Base-by-base conservation (phyloP, 1,140 invertebrate species). In the Arctopsyche grandis region DNA sequence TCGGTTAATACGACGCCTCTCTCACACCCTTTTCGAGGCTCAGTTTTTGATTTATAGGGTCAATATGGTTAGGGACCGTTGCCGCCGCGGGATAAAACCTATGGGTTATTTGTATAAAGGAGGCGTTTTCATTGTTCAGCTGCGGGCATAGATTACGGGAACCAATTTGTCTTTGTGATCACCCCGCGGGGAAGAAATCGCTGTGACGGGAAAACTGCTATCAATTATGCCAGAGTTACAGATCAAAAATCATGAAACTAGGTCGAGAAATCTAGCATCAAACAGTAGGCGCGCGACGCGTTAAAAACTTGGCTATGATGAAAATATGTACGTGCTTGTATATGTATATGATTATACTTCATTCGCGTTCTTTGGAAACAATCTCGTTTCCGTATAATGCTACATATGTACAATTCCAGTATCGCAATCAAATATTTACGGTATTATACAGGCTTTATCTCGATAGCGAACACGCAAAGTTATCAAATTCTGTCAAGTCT, bases 31-130 rank as follows among this genome's bases (percentile, higher is more conserved):
- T 9, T 21, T 14, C 9, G 14, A 38, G 69, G 69, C n/a, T 71
- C 69, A 48, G 43, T 29, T 46, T 78, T 70, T 78, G 66, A 78
- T 78, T 78, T 78, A 78, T 78, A 44, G 69, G 77, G 77, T 78
- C 77, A 78, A 78, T 78, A 78, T 48, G 77, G 77, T 19, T 43
- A 16, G 60, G 43, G 48, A 52, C 48, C 48, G 21, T 24, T 19
- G n/a, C 71, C 16, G 71, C 71, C 43, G 26, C 43, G 44, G 24
- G 69, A 73, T 73, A 73, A 73, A 69, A 73, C 69, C 38, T 43
- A 73, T 73, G 69, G 69, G 71, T 74, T 74, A 56, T 74, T 74
- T 74, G 71, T 74, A 74, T 56, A 74, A 74, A 56, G 71, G 48
- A 71, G 69, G 69, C 46, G 19, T 74, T 66, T 70, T 74, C 48